A percentile compares a stretch with the other conserved stretches of the same genome.
Conservation (phyloP, 2,797 vertebrate genomes). For the Helarctos malayanus region DNA sequence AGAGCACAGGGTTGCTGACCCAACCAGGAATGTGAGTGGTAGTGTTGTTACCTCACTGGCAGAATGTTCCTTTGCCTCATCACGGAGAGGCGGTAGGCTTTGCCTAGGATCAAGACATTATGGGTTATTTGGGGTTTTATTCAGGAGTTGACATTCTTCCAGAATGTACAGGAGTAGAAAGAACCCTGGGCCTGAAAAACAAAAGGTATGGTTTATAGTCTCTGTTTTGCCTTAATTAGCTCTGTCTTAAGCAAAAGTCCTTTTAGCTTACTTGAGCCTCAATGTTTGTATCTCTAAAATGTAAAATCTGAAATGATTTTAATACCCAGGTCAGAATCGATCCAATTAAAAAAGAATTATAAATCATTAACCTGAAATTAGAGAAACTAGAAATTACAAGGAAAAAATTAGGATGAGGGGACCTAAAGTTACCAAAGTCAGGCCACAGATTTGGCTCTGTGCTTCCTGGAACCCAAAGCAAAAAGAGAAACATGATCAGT, state of each 20-base stretch:
- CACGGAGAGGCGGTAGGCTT: neutral
- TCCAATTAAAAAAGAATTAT: neutral
- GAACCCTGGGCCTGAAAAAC: conserved; percentile 10
- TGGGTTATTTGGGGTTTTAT: neutral
- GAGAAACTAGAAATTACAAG: conserved; percentile 56
- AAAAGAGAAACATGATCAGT: conserved; percentile 66
- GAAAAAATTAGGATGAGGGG: neutral
- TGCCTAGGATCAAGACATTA: neutral
- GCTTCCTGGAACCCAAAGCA: conserved; percentile 61
- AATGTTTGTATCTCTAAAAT: conserved; percentile 32
- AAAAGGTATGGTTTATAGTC: neutral
- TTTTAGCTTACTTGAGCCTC: neutral
- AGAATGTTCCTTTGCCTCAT: neutral
- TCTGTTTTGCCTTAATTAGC: conserved; percentile 19
- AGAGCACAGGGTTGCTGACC: neutral
- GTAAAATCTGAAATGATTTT: conserved; percentile 47
- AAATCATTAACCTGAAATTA: conserved; percentile 46
- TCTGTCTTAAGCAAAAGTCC: conserved; percentile 22
- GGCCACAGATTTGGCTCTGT: conserved; percentile 50
- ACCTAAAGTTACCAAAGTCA: conserved; percentile 49
- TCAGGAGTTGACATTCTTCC: conserved; percentile 34
- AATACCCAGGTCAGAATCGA: neutral
- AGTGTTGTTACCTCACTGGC: neutral
- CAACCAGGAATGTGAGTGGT: neutral
- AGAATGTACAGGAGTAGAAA: conserved; percentile 29